phyloP scores from a whole-genome alignment of 2,888 invertebrate genomes.

The Hipparchia semele region DNA sequence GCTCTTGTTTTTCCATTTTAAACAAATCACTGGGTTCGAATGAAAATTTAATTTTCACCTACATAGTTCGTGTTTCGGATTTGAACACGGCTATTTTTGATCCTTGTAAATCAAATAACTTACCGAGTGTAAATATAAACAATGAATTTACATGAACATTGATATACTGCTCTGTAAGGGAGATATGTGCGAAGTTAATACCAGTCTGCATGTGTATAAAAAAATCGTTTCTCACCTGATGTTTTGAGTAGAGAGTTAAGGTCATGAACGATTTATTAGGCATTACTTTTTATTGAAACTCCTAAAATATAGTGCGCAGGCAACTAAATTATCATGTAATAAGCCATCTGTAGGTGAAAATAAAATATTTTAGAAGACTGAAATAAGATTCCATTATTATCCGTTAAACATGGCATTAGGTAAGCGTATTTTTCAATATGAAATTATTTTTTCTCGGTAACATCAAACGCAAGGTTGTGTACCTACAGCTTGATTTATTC shows the following conservation, averaged over 20 bases:
- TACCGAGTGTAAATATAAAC: constrained; percentile 31
- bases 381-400: no score
- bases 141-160: constrained; percentile 5
- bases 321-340: no score
- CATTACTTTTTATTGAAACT: not conserved
- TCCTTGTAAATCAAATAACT: constrained; percentile 40
- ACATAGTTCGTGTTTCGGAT: constrained; percentile 29
- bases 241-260: constrained; percentile 1
- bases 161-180: constrained; percentile 17
- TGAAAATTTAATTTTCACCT: constrained; percentile 41
- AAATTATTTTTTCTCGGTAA: not conserved
- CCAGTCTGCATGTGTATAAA: not conserved
- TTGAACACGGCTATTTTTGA: constrained; percentile 37
- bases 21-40: constrained; percentile 43
- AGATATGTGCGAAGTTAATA: constrained; percentile 17
- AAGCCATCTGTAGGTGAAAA: no score
- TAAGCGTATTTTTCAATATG: not conserved
- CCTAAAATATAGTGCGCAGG: not conserved
- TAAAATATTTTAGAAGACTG: no score
- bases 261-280: constrained; percentile 4
- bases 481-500: not conserved
- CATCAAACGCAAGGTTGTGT: not conserved
- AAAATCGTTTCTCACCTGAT: not conserved
- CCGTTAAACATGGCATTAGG: not conserved
- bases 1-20: constrained; percentile 46